A percentile compares a stretch with the other conserved stretches of the same genome.
Evolutionary conservation across 2,797 vertebrate species (phyloP).

Genomic region (Thaleichthys pacificus): DNA sequence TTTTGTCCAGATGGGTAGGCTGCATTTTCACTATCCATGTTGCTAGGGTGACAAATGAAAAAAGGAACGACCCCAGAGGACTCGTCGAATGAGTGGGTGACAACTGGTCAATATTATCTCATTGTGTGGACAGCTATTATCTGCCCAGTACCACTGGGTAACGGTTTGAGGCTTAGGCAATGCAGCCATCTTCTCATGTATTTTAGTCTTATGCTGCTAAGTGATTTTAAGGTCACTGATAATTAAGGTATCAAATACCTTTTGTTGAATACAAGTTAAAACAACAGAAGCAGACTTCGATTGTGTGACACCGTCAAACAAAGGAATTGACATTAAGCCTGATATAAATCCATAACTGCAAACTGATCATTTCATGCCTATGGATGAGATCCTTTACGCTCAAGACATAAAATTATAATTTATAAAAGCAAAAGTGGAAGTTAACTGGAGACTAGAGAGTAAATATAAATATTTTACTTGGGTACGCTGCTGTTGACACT

Average conservation of each 20-base stretch:
- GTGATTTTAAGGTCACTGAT: constrained; percentile 44
- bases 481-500: neutral
- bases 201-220: constrained; percentile 47
- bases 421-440: too few species aligned
- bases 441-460: neutral
- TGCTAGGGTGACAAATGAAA: constrained; percentile 70
- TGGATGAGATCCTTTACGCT: neutral
- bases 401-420: neutral
- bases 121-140: constrained; percentile 69
- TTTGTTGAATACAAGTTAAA: constrained; percentile 41
- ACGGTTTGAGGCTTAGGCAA: constrained; percentile 46
- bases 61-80: constrained; percentile 59
- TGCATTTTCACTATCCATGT: constrained; percentile 53
- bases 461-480: neutral
- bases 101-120: constrained; percentile 74
- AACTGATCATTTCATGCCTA: neutral
- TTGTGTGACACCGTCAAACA: constrained; percentile 35
- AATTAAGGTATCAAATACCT: constrained; percentile 51
- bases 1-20: constrained; percentile 58
- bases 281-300: constrained; percentile 13
- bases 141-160: constrained; percentile 46
- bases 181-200: constrained; percentile 26
- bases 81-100: constrained; percentile 72
- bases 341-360: neutral
- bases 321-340: constrained; percentile 6